phyloP scores from a whole-genome alignment of 1,140 invertebrate species.

The Dendrolimus punctatus region DNA sequence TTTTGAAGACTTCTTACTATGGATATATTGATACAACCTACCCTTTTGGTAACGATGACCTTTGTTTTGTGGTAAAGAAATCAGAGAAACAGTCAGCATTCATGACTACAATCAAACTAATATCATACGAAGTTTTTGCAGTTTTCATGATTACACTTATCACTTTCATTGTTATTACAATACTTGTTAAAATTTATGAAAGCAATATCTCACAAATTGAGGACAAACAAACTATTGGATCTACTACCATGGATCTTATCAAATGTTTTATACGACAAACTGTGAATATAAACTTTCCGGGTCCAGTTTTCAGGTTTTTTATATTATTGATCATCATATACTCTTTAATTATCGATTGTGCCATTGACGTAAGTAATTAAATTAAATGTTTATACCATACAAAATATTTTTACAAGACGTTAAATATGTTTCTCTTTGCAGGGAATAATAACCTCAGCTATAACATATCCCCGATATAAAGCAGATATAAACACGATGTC shows the following conservation, averaged over 20 bases:
- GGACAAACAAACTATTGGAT: constrained; percentile 26
- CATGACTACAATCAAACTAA: constrained; percentile 42
- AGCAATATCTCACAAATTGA: constrained; percentile 26
- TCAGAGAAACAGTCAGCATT: constrained; percentile 48
- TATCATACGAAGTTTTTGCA: constrained; percentile 44
- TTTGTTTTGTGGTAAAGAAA: constrained; percentile 58
- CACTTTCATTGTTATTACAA: constrained; percentile 32
- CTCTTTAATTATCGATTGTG: constrained; percentile 53
- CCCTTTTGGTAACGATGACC: constrained; percentile 43
- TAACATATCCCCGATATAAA: constrained; percentile 56
- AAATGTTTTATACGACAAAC: constrained; percentile 61
- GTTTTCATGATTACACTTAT: constrained; percentile 40
- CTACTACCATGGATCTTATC: constrained; percentile 39
- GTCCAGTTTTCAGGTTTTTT: constrained; percentile 43
- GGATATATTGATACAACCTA: constrained; percentile 63
- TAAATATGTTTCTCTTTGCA: constrained; percentile 28
- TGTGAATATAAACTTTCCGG: constrained; percentile 44
- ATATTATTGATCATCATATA: constrained; percentile 44
- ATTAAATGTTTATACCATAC: background rate
- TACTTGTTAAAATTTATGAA: constrained; percentile 35
- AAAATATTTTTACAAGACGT: constrained; percentile 4
- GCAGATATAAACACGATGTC: constrained; percentile 38
- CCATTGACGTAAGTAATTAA: constrained; percentile 53
- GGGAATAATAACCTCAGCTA: constrained; percentile 56
- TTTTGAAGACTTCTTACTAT: constrained; percentile 51